Evolutionary conservation across 2,797 vertebrate species (phyloP).

Genomic region (Cephalopachus bancanus): DNA sequence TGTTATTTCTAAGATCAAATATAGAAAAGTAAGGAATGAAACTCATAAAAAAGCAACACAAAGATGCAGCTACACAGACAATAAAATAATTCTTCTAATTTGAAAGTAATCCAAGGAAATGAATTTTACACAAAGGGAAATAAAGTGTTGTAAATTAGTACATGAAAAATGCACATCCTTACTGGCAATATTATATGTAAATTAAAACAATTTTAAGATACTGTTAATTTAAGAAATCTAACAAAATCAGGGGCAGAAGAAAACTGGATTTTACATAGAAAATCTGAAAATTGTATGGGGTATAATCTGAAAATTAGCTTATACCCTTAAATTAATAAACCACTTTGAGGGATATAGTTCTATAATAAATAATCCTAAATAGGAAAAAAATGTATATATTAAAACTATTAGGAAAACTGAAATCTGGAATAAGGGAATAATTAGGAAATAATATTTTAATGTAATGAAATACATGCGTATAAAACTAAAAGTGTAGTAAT

Average conservation of each 20-base stretch:
- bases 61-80: conserved; percentile 1
- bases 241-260: conserved; percentile 15
- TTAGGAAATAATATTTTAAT: conserved; percentile 28
- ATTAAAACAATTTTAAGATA: conserved; percentile 42
- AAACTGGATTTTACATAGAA: background rate
- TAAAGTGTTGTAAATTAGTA: conserved; percentile 20
- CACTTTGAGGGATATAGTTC: background rate
- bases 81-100: conserved; percentile 19
- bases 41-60: conserved; percentile 5
- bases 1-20: background rate
- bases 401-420: conserved; percentile 22
- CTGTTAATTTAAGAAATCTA: background rate
- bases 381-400: background rate
- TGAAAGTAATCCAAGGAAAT: background rate
- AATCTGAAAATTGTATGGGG: conserved; percentile 6
- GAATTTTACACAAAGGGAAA: background rate
- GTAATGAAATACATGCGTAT: background rate
- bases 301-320: background rate
- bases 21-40: background rate
- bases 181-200: background rate
- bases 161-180: conserved; percentile 1
- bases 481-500: conserved; percentile 34
- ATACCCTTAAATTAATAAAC: background rate
- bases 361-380: conserved; percentile 52
- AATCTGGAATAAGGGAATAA: background rate